Evolutionary conservation across 2,113 vertebrate species (phyloP).

Genomic region (Urocitellus parryii): DNA sequence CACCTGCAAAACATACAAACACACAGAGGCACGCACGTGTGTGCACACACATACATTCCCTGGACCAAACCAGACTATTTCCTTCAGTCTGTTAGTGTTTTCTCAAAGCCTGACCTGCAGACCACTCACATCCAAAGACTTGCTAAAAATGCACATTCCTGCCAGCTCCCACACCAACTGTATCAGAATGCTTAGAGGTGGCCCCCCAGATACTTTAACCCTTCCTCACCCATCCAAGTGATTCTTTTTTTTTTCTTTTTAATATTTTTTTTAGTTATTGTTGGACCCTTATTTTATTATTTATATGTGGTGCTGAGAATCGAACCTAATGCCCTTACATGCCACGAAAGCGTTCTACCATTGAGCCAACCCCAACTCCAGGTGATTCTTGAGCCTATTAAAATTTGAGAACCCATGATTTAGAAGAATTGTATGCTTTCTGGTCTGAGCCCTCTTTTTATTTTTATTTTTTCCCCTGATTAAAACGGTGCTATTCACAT

Average conservation of each 20-base stretch:
- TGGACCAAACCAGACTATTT: not conserved
- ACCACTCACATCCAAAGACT: not conserved
- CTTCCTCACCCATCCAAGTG: not conserved
- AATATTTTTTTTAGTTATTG: too few relatives aligned
- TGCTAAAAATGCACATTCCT: not conserved
- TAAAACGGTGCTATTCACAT: not conserved
- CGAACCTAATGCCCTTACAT: too few relatives aligned
- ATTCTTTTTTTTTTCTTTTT: too few relatives aligned
- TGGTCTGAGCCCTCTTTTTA: not conserved
- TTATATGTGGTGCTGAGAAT: too few relatives aligned
- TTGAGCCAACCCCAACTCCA: too few relatives aligned
- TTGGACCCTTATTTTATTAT: too few relatives aligned
- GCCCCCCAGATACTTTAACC: not conserved
- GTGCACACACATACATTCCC: not conserved
- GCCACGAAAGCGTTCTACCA: too few relatives aligned
- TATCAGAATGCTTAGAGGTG: not conserved
- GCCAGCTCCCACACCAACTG: not conserved
- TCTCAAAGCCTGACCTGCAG: not conserved
- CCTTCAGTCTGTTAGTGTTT: not conserved
- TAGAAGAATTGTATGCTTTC: slow-evolving; percentile 9
- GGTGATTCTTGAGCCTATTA: not conserved
- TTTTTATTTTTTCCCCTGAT: not conserved
- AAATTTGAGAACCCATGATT: not conserved
- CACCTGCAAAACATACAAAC: not conserved
- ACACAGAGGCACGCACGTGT: not conserved